Conservation (phyloP, 1,140 invertebrate species). For the Cataglyphis hispanica region DNA sequence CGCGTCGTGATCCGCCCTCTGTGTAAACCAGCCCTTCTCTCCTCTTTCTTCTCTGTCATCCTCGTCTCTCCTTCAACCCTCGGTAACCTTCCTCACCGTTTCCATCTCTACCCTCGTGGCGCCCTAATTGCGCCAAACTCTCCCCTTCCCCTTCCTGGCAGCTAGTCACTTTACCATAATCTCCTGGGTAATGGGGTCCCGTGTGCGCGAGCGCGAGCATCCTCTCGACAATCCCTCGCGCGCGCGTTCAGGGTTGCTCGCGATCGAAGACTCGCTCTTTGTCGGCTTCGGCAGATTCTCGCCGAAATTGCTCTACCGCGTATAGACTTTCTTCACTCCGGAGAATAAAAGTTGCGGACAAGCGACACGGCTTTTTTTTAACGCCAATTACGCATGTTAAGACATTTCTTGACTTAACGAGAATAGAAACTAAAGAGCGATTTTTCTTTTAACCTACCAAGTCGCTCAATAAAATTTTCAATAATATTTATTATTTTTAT, state of each 20-base stretch:
- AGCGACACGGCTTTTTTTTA: constrained; percentile 28
- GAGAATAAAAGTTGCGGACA: constrained; percentile 28
- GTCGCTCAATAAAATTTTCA: not conserved
- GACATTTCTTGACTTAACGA: not conserved
- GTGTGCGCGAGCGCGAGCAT: constrained; percentile 46
- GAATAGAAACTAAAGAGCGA: not conserved
- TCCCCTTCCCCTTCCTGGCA: constrained; percentile 70
- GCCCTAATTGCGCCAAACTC: constrained; percentile 75
- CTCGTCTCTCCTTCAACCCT: constrained; percentile 58
- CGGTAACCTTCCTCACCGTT: constrained; percentile 59
- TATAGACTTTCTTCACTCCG: not conserved
- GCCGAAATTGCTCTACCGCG: constrained; percentile 42
- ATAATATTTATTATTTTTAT: too few species aligned
- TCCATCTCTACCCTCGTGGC: constrained; percentile 51
- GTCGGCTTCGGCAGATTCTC: constrained; percentile 39
- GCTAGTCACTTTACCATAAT: constrained; percentile 83
- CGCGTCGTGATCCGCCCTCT: constrained; percentile 72
- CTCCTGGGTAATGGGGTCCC: constrained; percentile 82
- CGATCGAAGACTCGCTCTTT: constrained; percentile 58
- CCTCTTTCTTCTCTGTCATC: constrained; percentile 14
- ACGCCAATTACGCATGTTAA: constrained; percentile 36
- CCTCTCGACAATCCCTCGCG: constrained; percentile 40
- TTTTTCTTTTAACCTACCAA: not conserved
- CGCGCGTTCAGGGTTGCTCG: not conserved
- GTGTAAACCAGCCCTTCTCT: constrained; percentile 75